Base-by-base conservation (phyloP, 2,113 vertebrate species). In the Coracopsis vasa region DNA sequence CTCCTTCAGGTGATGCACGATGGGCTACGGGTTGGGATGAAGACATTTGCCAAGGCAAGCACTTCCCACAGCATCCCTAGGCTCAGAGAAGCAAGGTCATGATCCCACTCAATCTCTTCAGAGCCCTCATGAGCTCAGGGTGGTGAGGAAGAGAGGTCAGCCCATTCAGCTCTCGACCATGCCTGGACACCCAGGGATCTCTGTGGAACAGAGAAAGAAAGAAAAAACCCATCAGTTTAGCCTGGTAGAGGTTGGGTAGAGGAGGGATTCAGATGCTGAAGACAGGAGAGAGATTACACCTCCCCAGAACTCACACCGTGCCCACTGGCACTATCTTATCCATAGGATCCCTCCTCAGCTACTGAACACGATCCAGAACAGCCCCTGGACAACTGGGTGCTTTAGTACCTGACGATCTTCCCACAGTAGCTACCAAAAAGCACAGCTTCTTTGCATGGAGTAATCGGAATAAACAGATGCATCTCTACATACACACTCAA, bases 141-240 rank as follows among this genome's bases (percentile, higher is more conserved):
- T 61, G 56, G 33, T 62, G 80, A 96, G 72, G 75, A 94, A 73
- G 44, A 82, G 53, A 48, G 8, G 23, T n/a, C 53, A 50, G 48
- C 8, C 8, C 54, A 6, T 37, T 94, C 95, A 93, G 56, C 93
- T 95, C 92, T 97, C 85, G 9, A 93, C 75, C 94, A 84, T 97
- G 90, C 86, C 92, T 84, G 94, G 84, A 19, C 78, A 95, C 5
- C 89, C 90, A 65, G 95, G 97, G 85, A 90, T 95, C 88, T 95
- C 96, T 97, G 77, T 24, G 31, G n/a, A 42, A 53, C 23, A 85
- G 19, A 53, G 5, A 67, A 73, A 84, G n/a, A 60, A 69, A 48
- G 5, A 31, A 53, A 70, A 71, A 23, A 42, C 4, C 2, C 15
- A 8, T 95, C 69, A 92, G 79, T 66, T 90, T 58, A 79, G 51